Percentiles rank a stretch among this genome's conserved stretches.
Evolutionary conservation across 2,113 vertebrate species (phyloP).

Genomic region (Syrrhaptes paradoxus): DNA sequence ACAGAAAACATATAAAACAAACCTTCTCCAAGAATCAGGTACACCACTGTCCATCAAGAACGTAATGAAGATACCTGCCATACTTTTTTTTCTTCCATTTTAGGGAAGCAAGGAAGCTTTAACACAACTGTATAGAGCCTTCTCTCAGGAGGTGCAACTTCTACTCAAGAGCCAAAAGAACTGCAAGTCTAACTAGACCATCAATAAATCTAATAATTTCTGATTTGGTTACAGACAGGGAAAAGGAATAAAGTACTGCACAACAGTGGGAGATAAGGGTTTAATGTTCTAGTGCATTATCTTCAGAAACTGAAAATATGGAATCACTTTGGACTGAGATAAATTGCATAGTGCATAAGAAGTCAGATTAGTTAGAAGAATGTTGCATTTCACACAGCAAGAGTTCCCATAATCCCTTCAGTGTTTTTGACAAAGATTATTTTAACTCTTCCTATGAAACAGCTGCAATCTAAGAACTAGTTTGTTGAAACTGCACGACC

Average conservation of each 20-base stretch:
- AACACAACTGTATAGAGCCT: not conserved
- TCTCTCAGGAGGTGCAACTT: not conserved
- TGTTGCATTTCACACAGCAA: not conserved
- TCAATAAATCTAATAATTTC: not conserved
- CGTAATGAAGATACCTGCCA: not conserved
- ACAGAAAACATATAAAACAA: not conserved
- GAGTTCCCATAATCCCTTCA: not conserved
- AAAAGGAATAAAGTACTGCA: not conserved
- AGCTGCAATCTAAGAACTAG: not conserved
- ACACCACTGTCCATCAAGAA: not conserved
- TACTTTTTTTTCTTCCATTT: not conserved
- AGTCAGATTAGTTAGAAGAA: not conserved
- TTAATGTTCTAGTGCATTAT: not conserved
- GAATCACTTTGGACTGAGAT: not conserved
- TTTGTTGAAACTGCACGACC: not conserved
- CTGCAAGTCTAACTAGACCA: not conserved
- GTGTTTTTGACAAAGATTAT: not conserved
- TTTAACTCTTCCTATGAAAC: not conserved
- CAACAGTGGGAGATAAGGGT: not conserved
- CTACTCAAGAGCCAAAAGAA: not conserved
- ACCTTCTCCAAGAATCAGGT: not conserved
- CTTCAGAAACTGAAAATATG: not conserved
- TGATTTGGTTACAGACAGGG: not conserved
- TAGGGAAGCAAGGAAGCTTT: not conserved
- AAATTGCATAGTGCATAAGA: not conserved